Percentiles rank a stretch among this genome's conserved stretches.
phyloP scores from a whole-genome alignment of 2,797 vertebrate species.

The Brachyalestes nurse region DNA sequence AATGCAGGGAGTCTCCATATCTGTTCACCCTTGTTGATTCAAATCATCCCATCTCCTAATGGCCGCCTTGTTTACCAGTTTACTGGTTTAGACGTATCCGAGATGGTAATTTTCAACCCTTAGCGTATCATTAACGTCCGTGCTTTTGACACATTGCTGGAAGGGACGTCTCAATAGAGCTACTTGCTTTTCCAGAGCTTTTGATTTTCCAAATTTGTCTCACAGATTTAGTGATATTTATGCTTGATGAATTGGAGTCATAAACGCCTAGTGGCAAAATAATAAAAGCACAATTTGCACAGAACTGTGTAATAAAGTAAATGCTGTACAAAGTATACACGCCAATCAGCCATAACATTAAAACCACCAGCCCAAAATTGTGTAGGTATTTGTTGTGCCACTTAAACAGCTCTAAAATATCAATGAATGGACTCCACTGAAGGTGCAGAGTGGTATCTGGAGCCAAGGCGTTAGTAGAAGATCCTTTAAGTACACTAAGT shows the following conservation, averaged over 20 bases:
- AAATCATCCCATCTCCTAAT: slow-evolving; percentile 98
- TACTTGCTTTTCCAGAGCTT: slow-evolving; percentile 70
- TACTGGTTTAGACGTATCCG: slow-evolving; percentile 92
- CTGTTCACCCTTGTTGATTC: slow-evolving; percentile 99
- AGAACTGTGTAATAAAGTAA: slow-evolving; percentile 15
- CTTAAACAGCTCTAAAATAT: too few relatives aligned
- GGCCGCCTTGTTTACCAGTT: slow-evolving; percentile 97
- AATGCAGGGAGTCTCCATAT: slow-evolving; percentile 99
- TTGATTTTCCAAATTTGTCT: slow-evolving; percentile 80
- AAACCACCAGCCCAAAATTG: too few relatives aligned
- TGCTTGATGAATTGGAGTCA: slow-evolving; percentile 78
- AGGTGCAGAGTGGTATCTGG: too few relatives aligned
- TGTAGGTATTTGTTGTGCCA: too few relatives aligned
- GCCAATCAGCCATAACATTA: too few relatives aligned
- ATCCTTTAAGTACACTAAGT: too few relatives aligned
- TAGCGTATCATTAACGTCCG: slow-evolving; percentile 91
- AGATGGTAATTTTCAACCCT: slow-evolving; percentile 93
- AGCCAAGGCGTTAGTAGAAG: too few relatives aligned
- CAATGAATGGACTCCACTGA: too few relatives aligned
- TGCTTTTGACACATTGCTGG: slow-evolving; percentile 84
- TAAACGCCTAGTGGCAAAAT: slow-evolving; percentile 63
- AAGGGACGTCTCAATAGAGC: slow-evolving; percentile 82
- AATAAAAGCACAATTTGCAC: slow-evolving; percentile 23
- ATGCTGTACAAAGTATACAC: neutral
- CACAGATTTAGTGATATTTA: slow-evolving; percentile 81